Percentiles rank a stretch among this genome's conserved stretches.
phyloP scores from a whole-genome alignment of 2,113 vertebrate species.

The Oxyruncus cristatus region DNA sequence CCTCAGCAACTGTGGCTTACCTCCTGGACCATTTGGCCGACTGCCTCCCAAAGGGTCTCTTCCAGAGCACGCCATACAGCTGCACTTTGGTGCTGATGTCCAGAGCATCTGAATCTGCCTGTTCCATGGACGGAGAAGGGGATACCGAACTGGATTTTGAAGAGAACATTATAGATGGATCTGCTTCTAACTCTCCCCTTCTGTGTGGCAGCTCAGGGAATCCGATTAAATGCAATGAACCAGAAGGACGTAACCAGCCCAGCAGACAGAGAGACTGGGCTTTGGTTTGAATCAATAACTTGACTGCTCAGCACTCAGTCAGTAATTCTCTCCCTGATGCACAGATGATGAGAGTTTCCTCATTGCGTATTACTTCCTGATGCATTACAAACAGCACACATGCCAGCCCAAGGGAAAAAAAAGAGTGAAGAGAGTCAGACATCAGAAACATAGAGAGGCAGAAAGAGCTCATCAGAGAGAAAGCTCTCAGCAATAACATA shows the following conservation, averaged over 20 bases:
- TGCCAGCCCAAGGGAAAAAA: background rate
- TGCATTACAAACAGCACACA: background rate
- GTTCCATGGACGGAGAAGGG: conserved; percentile 90
- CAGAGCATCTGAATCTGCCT: conserved; percentile 84
- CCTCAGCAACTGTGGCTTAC: conserved; percentile 65
- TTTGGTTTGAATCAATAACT: conserved; percentile 64
- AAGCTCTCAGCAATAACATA: background rate
- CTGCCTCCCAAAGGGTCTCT: conserved; percentile 90
- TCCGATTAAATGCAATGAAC: conserved; percentile 51
- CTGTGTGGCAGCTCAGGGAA: conserved; percentile 26
- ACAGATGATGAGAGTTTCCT: conserved; percentile 28
- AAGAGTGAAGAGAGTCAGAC: background rate
- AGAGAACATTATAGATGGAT: conserved; percentile 74
- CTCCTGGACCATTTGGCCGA: conserved; percentile 96
- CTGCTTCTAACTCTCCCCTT: background rate
- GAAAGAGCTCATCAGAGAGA: background rate
- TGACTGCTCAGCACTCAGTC: conserved; percentile 65
- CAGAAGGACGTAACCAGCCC: conserved; percentile 24
- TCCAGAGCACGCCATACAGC: conserved; percentile 94
- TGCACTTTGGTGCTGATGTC: conserved; percentile 98
- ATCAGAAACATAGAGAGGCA: background rate
- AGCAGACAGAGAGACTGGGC: conserved; percentile 27
- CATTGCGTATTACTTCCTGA: conserved; percentile 17
- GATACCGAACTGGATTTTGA: conserved; percentile 79
- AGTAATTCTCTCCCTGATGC: conserved; percentile 48